These are phyloP conservation scores for Actinernus sp. DNA, from an alignment of 92 coral and sea anemone genomes.

Conservation along the genomic window DNA sequence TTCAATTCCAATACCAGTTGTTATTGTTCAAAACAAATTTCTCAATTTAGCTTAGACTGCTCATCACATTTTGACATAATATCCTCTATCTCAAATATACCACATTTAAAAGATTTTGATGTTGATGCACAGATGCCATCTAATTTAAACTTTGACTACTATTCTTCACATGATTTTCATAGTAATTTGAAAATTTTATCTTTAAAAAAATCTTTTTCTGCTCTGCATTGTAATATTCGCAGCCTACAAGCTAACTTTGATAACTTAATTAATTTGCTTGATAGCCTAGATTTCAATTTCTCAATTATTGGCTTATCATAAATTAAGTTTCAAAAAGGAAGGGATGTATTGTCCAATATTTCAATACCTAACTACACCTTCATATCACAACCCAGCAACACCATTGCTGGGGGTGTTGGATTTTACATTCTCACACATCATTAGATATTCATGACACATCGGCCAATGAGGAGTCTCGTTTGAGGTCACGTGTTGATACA, in stretches of 20 bases:
- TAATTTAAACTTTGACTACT: constrained; percentile 46
- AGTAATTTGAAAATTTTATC: background rate
- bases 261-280: constrained; percentile 5
- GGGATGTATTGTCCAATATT: constrained; percentile 13
- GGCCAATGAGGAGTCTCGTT: no score
- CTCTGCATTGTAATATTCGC: constrained; percentile 33
- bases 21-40: no score
- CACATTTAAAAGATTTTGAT: constrained; percentile 2
- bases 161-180: constrained; percentile 27
- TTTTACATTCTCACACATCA: constrained; percentile 40
- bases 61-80: background rate
- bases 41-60: no score
- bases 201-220: constrained; percentile 11
- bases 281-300: constrained; percentile 30
- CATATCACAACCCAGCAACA: constrained; percentile 35
- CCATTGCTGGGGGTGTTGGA: constrained; percentile 62
- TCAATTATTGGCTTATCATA: constrained; percentile 36
- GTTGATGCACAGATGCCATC: no score
- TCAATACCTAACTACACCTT: constrained; percentile 38
- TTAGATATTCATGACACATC: no score
- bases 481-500: no score
- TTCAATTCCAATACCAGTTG: no score
- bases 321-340: constrained; percentile 16
- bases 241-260: constrained; percentile 25
- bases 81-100: background rate